A percentile compares a stretch with the other conserved stretches of the same genome.
Conservation (phyloP, 2,113 vertebrate genomes). For the Prolemur simus region DNA sequence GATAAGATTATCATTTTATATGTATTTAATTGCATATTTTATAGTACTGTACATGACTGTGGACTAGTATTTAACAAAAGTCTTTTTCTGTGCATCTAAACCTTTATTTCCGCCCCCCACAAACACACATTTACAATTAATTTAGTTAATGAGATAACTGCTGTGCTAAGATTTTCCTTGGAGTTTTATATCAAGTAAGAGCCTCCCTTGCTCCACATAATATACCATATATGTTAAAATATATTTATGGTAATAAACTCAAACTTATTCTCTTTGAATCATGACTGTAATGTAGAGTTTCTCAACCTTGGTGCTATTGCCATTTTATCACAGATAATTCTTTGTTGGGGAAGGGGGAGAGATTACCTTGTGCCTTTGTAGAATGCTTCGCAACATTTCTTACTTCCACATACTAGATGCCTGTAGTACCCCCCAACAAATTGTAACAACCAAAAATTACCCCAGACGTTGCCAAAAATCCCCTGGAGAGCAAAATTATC, state of each 20-base stretch:
- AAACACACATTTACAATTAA: not conserved
- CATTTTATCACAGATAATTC: not conserved
- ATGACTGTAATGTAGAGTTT: not conserved
- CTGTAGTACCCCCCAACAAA: not conserved
- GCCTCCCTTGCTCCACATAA: not conserved
- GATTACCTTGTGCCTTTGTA: not conserved
- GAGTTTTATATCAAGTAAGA: not conserved
- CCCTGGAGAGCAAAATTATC: not conserved
- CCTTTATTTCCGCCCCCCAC: not conserved
- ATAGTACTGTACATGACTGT: not conserved
- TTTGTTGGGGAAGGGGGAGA: not conserved
- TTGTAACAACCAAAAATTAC: not conserved
- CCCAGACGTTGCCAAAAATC: not conserved
- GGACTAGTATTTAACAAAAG: not conserved
- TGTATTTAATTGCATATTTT: conserved; percentile 39
- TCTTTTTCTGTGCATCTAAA: not conserved
- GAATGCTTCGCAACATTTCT: not conserved
- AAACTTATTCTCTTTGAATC: conserved; percentile 2
- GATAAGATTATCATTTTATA: not conserved
- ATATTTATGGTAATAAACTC: conserved; percentile 48
- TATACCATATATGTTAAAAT: conserved; percentile 39
- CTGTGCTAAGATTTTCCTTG: not conserved
- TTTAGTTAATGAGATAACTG: not conserved
- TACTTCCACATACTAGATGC: not conserved
- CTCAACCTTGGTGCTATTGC: not conserved